Base-by-base conservation (phyloP, 1,140 invertebrate genomes). In the Helicoverpa armigera region DNA sequence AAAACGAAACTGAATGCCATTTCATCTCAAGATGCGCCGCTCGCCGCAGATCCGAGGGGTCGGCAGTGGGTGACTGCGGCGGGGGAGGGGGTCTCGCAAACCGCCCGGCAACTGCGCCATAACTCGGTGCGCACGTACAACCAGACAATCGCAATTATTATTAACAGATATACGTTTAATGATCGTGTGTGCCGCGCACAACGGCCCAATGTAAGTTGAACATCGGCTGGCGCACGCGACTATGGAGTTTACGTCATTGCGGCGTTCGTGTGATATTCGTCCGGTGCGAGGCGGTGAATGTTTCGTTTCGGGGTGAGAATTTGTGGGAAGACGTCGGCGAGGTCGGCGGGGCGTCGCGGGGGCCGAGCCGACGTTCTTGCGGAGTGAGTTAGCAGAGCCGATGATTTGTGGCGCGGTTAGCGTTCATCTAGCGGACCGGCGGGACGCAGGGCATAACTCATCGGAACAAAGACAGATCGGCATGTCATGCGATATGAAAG, bases 111-210 rank as follows among this genome's bases (percentile, higher is more conserved):
- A 91, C 90, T 89, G 88, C 90, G 91, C 89, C 86, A 89, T 88
- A 91, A 88, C 88, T 92, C 86, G 88, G 72, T 86, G 88, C 88
- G 89, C 87, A 90, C 87, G 88, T 90, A 91, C 88, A 85, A 85
- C 87, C 86, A 90, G 88, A 91, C 89, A 93, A 91, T 92, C 89
- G 89, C 84, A 91, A 93, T 92, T 91, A 90, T 90, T 91, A 93
- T 91, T 91, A 92, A 91, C 88, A 91, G 88, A 91, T 91, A 89
- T 85, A 88, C 83, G 84, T 87, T 92, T 90, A 89, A 91, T 91
- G 87, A 89, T 88, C 85, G 86, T 86, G 82, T 87, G 84, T 88
- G 84, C 84, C 81, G 83, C 80, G 79, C 76, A 83, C 85, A 80
- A 69, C 80, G 73, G 73, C 80, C 78, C 84, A 79, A 84, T 85